phyloP scores from a whole-genome alignment of 2,888 invertebrate genomes.

The Nomada fucata region DNA sequence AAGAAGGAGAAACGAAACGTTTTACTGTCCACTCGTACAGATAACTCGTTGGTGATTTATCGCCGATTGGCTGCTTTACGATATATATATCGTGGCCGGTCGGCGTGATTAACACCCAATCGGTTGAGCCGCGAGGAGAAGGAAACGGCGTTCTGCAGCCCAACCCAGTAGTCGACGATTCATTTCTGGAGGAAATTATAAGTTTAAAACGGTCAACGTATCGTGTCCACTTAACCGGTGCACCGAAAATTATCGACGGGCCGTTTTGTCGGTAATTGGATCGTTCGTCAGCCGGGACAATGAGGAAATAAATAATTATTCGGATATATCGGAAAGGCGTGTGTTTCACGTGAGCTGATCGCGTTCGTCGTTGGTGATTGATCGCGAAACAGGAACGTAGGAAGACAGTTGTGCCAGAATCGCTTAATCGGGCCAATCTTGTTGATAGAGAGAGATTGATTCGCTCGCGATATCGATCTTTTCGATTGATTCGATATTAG shows the following conservation, averaged over 20 bases:
- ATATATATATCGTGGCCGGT: slow-evolving; percentile 63
- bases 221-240: background rate
- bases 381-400: background rate
- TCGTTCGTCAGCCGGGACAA: slow-evolving; percentile 54
- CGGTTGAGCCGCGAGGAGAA: slow-evolving; percentile 53
- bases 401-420: background rate
- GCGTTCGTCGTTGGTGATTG: slow-evolving; percentile 13
- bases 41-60: slow-evolving; percentile 59
- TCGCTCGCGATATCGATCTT: background rate
- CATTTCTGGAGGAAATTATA: slow-evolving; percentile 61
- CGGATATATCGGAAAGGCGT: slow-evolving; percentile 18
- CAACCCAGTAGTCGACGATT: slow-evolving; percentile 62
- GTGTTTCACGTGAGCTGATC: slow-evolving; percentile 13
- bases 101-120: slow-evolving; percentile 73
- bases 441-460: background rate
- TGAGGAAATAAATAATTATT: slow-evolving; percentile 51
- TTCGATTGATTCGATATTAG: no score
- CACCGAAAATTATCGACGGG: slow-evolving; percentile 37
- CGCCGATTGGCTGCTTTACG: slow-evolving; percentile 62
- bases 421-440: background rate
- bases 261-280: slow-evolving; percentile 50
- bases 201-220: slow-evolving; percentile 30
- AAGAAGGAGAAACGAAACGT: slow-evolving; percentile 50
- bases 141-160: slow-evolving; percentile 50
- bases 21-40: slow-evolving; percentile 49